Evolutionary conservation across 1,140 invertebrate genomes (phyloP).

Genomic region (Heliconius congener): DNA sequence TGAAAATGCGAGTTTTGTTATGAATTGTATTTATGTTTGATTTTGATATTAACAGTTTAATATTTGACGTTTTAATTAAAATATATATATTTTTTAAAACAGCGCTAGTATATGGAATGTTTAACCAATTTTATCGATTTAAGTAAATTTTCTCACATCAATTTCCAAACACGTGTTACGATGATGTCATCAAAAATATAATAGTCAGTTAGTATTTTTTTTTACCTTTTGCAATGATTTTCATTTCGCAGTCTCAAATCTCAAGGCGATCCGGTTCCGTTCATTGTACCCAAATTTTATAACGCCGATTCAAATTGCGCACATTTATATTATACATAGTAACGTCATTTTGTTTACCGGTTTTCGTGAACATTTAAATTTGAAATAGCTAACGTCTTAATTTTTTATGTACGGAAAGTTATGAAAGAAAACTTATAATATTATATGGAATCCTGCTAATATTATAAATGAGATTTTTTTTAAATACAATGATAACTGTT

Average conservation of each 20-base stretch:
- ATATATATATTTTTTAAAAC: neutral
- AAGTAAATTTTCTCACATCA: constrained; percentile 3
- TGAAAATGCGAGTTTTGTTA: neutral
- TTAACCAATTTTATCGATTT: neutral
- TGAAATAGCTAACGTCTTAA: constrained; percentile 17
- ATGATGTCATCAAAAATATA: constrained; percentile 39
- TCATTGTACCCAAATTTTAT: constrained; percentile 66
- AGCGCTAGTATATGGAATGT: neutral
- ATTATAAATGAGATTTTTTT: too few relatives aligned
- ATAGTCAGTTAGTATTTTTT: constrained; percentile 40
- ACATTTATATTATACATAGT: constrained; percentile 32
- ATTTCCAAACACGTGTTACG: constrained; percentile 21
- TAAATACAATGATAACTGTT: too few relatives aligned
- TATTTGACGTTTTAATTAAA: neutral
- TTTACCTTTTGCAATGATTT: constrained; percentile 47
- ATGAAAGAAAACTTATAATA: neutral
- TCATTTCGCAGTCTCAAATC: constrained; percentile 48
- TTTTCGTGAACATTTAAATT: constrained; percentile 27
- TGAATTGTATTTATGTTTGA: neutral
- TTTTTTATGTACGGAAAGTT: constrained; percentile 11
- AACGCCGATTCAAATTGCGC: constrained; percentile 42
- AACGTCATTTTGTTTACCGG: constrained; percentile 30
- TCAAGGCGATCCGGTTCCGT: constrained; percentile 67
- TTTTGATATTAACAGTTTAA: neutral
- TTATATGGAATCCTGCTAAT: too few relatives aligned